Evolutionary conservation across 2,113 vertebrate species (phyloP).

Genomic region (Condylura cristata): DNA sequence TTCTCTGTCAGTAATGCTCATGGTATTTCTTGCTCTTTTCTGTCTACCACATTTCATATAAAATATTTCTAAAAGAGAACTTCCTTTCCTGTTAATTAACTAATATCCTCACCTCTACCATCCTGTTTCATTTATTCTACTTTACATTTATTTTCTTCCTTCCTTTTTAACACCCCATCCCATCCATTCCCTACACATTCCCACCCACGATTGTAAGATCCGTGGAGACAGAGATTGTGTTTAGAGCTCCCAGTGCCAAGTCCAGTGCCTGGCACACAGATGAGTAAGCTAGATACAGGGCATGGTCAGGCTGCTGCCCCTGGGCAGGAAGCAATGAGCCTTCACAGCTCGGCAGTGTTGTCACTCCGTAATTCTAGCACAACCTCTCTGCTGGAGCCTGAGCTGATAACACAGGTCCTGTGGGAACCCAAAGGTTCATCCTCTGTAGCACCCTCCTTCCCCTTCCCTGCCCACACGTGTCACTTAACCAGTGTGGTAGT

Average conservation of each 20-base stretch:
- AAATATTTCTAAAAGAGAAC: neutral
- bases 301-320: neutral
- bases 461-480: neutral
- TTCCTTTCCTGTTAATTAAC: neutral
- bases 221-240: neutral
- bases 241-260: neutral
- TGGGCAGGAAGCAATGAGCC: neutral
- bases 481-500: neutral
- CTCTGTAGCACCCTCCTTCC: neutral
- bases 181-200: accelerated
- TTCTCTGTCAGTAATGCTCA: neutral
- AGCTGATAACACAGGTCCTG: neutral
- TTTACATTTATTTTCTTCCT: neutral
- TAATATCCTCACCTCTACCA: accelerated
- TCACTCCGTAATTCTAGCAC: neutral
- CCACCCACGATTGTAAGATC: neutral
- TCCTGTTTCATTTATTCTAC: neutral
- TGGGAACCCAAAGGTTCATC: neutral
- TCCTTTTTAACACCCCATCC: neutral
- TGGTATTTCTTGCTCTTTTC: neutral
- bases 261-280: neutral
- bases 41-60: neutral
- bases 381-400: neutral
- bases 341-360: neutral
- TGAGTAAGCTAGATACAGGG: neutral